Evolutionary conservation across 2,113 vertebrate species (phyloP).

Genomic region (Sturnus vulgaris): DNA sequence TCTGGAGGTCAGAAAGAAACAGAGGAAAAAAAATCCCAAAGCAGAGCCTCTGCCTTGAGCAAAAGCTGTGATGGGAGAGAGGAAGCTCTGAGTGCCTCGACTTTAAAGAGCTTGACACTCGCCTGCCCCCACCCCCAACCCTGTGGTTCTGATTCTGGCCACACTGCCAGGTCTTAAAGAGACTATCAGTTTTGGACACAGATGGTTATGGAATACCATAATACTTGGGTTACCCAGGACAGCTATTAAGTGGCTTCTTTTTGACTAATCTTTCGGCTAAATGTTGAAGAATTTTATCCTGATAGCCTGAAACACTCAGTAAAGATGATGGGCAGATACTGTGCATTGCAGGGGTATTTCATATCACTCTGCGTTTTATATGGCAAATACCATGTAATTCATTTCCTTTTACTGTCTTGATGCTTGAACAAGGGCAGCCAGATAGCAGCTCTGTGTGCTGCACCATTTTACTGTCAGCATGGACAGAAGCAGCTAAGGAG

Average conservation of each 20-base stretch:
- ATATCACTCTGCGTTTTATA: neutral
- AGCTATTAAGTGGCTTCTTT: neutral
- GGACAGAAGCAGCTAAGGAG: neutral
- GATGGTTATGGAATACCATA: neutral
- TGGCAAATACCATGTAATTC: neutral
- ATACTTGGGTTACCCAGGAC: neutral
- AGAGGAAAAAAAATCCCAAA: neutral
- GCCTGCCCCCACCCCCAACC: neutral
- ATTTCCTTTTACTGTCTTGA: neutral
- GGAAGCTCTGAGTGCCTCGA: neutral
- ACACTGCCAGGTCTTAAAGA: rapidly evolving
- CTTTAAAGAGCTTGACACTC: neutral
- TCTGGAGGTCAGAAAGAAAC: neutral
- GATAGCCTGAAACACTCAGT: neutral
- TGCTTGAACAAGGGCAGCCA: neutral
- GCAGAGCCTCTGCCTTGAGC: neutral
- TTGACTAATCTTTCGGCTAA: neutral
- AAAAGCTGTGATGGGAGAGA: neutral
- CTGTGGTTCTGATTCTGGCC: neutral
- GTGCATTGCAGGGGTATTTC: neutral
- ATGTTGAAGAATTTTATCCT: neutral
- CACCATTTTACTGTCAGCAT: neutral
- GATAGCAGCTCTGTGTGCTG: neutral
- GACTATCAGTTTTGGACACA: neutral
- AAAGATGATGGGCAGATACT: neutral